Evolutionary conservation across 1,140 invertebrate species (phyloP).

Genomic region (Holotrichia oblita): DNA sequence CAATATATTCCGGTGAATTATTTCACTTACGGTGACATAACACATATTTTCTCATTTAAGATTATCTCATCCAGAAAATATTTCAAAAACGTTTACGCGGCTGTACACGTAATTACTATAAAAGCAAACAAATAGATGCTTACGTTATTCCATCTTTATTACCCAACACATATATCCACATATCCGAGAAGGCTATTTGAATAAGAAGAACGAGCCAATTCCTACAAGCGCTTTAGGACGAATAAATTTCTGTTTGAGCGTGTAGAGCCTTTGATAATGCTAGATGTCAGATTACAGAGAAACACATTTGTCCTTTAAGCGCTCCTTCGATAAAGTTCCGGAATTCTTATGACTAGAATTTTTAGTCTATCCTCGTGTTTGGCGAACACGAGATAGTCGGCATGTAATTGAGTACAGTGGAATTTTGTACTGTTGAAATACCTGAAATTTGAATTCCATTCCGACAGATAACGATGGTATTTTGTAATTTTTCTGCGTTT

Average conservation of each 20-base stretch:
- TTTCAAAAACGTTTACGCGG: too few relatives aligned
- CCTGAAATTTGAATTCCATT: too few relatives aligned
- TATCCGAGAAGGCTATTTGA: neutral
- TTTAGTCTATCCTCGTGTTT: neutral
- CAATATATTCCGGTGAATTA: too few relatives aligned
- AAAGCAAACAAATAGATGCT: neutral
- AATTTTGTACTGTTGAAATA: neutral
- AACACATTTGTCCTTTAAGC: constrained; percentile 28
- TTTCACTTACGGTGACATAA: too few relatives aligned
- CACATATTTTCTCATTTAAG: too few relatives aligned
- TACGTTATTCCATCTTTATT: neutral
- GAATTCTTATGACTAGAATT: constrained; percentile 35
- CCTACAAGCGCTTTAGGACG: neutral
- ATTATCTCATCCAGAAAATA: too few relatives aligned
- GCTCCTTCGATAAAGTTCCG: constrained; percentile 28
- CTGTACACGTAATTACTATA: too few relatives aligned
- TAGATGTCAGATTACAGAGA: constrained; percentile 18
- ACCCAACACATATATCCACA: neutral
- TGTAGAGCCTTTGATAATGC: constrained; percentile 17
- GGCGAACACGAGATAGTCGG: neutral
- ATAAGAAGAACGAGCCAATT: neutral
- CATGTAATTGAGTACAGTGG: neutral
- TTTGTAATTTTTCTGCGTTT: too few relatives aligned
- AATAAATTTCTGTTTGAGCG: constrained; percentile 31
- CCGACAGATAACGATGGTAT: too few relatives aligned